Percentiles rank a stretch among this genome's conserved stretches.
Evolutionary conservation across 2,888 invertebrate species (phyloP).

Genomic region (Octodonta nipae): DNA sequence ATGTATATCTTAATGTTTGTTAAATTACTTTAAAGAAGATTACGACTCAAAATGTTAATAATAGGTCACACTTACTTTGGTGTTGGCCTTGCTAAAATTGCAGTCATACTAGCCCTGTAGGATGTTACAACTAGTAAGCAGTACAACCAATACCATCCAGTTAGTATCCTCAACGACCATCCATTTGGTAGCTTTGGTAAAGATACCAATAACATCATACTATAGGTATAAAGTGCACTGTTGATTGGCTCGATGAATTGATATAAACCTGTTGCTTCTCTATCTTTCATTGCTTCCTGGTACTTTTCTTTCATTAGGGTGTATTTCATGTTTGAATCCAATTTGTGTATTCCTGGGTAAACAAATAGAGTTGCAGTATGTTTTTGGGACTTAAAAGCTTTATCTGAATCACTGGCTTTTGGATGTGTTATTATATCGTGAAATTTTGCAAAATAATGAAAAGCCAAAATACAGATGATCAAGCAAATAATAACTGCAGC

Average conservation of each 20-base stretch:
- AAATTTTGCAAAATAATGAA: constrained; percentile 50
- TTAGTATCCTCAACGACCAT: constrained; percentile 67
- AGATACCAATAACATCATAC: constrained; percentile 68
- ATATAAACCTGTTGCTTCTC: constrained; percentile 43
- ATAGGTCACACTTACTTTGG: constrained; percentile 40
- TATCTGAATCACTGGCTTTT: constrained; percentile 6
- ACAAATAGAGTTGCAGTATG: constrained; percentile 20
- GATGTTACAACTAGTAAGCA: constrained; percentile 66
- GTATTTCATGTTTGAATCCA: constrained; percentile 26
- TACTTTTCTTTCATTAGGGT: constrained; percentile 26
- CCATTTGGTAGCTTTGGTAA: constrained; percentile 62
- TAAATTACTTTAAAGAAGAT: too few species aligned
- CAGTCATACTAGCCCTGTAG: constrained; percentile 74
- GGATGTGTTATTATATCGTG: constrained; percentile 36
- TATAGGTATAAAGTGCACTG: constrained; percentile 65
- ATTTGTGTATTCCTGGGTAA: constrained; percentile 18
- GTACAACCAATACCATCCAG: constrained; percentile 81
- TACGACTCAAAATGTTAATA: too few species aligned
- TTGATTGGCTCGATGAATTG: constrained; percentile 59
- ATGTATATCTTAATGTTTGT: too few species aligned
- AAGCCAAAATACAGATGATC: constrained; percentile 49
- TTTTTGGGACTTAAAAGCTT: too few species aligned
- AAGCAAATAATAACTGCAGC: constrained; percentile 54
- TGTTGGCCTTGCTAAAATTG: constrained; percentile 65
- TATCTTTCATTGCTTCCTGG: constrained; percentile 20